Evolutionary conservation across 2,888 invertebrate species (phyloP).

Genomic region (Cerastoderma edule): DNA sequence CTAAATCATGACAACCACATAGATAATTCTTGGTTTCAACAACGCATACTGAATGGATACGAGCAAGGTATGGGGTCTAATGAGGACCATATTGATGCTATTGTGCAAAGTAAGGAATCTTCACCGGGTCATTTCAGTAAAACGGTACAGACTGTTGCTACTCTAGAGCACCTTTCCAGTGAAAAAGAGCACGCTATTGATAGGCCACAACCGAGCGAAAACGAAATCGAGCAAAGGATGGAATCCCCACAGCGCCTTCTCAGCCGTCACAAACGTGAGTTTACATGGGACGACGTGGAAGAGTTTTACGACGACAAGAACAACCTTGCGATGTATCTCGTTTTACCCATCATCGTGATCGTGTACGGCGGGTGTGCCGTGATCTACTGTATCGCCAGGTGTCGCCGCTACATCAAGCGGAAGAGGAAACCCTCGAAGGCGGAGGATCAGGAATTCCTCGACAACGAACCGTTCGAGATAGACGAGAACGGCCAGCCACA

Average conservation of each 20-base stretch:
- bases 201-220: not conserved
- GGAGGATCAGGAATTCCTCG: conserved; percentile 22
- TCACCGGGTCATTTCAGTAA: too few relatives aligned
- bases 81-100: too few relatives aligned
- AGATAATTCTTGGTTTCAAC: too few relatives aligned
- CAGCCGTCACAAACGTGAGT: conserved; percentile 43
- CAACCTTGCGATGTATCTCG: conserved; percentile 71
- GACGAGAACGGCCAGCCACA: conserved; percentile 22
- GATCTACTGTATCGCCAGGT: conserved; percentile 68
- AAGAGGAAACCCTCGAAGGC: conserved; percentile 53
- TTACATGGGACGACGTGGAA: conserved; percentile 61
- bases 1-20: too few relatives aligned
- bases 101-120: too few relatives aligned
- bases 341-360: conserved; percentile 67
- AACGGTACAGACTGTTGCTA: too few relatives aligned
- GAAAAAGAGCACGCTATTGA: too few relatives aligned
- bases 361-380: conserved; percentile 72
- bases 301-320: conserved; percentile 71
- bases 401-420: conserved; percentile 61
- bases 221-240: not conserved
- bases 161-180: too few relatives aligned
- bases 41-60: too few relatives aligned
- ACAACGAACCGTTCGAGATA: conserved; percentile 40
- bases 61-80: too few relatives aligned
- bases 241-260: conserved; percentile 16